Conservation (phyloP, 2,888 invertebrate species). For the Dicyrtomina minuta region DNA sequence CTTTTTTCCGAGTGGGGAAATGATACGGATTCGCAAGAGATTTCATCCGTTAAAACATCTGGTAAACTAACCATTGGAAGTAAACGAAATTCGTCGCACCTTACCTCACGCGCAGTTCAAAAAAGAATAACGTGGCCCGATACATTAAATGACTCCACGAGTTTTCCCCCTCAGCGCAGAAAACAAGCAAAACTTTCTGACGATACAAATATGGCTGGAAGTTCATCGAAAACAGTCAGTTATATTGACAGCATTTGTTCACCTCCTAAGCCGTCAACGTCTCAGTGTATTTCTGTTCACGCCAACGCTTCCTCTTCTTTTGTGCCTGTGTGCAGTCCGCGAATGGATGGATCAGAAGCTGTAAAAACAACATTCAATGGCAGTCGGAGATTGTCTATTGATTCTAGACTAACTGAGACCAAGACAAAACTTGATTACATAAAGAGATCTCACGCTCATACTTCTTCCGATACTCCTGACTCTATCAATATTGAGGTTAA, state of each 20-base stretch:
- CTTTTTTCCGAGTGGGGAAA: conserved; percentile 54
- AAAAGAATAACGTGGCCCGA: background rate
- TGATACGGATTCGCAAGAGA: conserved; percentile 54
- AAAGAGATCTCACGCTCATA: conserved; percentile 11
- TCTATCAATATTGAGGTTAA: conserved; percentile 48
- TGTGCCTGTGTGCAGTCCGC: conserved; percentile 13
- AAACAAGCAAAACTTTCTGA: no score
- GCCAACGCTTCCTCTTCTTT: conserved; percentile 1
- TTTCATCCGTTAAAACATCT: conserved; percentile 55
- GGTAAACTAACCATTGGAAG: background rate
- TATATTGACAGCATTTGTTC: no score
- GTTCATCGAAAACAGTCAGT: no score
- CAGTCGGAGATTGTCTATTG: background rate
- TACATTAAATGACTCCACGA: no score
- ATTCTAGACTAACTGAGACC: background rate
- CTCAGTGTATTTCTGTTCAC: background rate
- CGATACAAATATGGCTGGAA: no score
- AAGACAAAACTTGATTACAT: conserved; percentile 1
- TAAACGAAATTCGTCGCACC: background rate
- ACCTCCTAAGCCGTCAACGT: background rate
- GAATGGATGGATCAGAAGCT: background rate
- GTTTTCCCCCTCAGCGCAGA: no score
- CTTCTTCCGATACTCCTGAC: conserved; percentile 38
- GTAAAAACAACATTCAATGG: background rate
- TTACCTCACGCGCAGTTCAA: background rate